Base-by-base conservation (phyloP, 2,113 vertebrate genomes). In the Solenodon paradoxus region DNA sequence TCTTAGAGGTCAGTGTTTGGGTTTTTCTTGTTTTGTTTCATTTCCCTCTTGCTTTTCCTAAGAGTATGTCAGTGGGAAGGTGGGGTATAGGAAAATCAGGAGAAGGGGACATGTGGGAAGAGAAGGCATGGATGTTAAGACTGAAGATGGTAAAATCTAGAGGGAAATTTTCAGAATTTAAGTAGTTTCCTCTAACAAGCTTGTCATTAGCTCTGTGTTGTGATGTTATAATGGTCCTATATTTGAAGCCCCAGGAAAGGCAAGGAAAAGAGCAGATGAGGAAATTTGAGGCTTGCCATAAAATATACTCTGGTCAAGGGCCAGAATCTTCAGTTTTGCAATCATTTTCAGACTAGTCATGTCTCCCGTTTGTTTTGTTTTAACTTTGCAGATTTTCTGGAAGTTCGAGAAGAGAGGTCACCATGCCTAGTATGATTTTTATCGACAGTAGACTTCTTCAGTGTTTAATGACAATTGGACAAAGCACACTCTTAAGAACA, bases 171-270 rank as follows among this genome's bases (percentile, higher is more conserved):
- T 40, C 32, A 91, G 47, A n/a, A 63, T 57, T 79, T 74, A 80
- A 83, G 51, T 32, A 64, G 38, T 57, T 53, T 89, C 55, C 32
- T 78, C 57, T 47, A 30, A 47, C 68, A 72, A 71, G 61, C 45
- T 11, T 86, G 15, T 57, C 42, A 3, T 47, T 12, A 64, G 26
- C 35, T 71, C 24, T 45, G 15, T 51, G 9, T 38, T 32, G 17
- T 80, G 85, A 86, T 35, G 3, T 10, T 32, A 1, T 13, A 75
- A 86, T 10, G 16, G 12, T n/a, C 69, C 32, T 94, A 59, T 26
- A 86, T 51, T 28, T 59, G 82, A 96, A 96, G 93, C 85, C 35
- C 32, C 55, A 84, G 79, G 40, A 79, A 96, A 69, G 51, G 40
- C 49, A 66, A 75, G 59, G 53, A 51, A 85, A 53, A 20, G 22